These are phyloP conservation scores for Equus quagga DNA, from an alignment of 2,113 vertebrate species.

Conservation along the genomic window DNA sequence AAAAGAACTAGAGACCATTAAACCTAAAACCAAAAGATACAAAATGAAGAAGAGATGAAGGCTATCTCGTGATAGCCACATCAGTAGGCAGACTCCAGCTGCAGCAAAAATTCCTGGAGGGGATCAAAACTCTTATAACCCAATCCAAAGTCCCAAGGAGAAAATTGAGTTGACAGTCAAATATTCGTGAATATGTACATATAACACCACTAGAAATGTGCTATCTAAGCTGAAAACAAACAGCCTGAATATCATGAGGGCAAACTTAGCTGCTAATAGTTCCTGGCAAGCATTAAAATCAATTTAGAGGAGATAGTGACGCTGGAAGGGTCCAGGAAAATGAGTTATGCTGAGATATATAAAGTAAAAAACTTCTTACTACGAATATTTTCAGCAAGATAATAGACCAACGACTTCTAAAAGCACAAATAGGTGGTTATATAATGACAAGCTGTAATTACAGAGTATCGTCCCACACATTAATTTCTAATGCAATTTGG, in stretches of 20 bases:
- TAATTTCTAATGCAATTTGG: not conserved
- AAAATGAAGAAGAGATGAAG: no score
- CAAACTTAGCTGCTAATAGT: not conserved
- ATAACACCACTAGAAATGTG: not conserved
- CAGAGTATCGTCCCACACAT: not conserved
- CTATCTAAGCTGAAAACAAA: constrained; percentile 33
- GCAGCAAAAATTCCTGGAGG: not conserved
- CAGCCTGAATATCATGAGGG: not conserved
- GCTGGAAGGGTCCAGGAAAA: not conserved
- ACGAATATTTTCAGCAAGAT: not conserved
- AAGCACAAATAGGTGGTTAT: not conserved
- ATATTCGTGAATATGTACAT: not conserved
- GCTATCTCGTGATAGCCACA: not conserved
- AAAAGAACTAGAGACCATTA: not conserved
- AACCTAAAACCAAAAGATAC: not conserved
- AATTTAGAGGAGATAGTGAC: not conserved
- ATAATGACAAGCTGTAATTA: not conserved
- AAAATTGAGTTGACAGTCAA: not conserved
- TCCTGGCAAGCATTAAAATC: constrained; percentile 27
- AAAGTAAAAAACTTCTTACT: not conserved
- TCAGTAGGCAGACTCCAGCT: not conserved
- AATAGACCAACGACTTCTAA: not conserved
- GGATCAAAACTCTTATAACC: not conserved
- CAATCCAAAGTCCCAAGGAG: not conserved
- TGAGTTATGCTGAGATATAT: constrained; percentile 9